phyloP scores from a whole-genome alignment of 2,888 invertebrate genomes.

The Torymus texanus region DNA sequence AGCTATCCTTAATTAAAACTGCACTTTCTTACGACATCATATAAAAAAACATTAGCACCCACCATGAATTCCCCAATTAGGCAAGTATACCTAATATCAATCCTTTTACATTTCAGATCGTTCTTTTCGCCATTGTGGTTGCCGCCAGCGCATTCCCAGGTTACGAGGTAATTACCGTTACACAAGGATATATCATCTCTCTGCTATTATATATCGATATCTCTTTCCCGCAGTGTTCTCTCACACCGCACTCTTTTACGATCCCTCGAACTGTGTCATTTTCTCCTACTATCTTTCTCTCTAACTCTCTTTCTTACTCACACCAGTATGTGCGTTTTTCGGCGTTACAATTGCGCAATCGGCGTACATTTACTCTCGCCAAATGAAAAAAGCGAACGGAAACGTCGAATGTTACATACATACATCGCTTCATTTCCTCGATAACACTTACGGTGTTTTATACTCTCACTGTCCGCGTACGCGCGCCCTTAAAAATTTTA shows the following conservation, averaged over 20 bases:
- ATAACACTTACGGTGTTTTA: neutral
- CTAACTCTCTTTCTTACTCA: neutral
- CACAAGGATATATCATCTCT: constrained; percentile 34
- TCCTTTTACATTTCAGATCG: constrained; percentile 64
- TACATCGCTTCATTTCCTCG: neutral
- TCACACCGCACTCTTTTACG: constrained; percentile 19
- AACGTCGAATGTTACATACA: constrained; percentile 13
- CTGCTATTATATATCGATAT: constrained; percentile 10
- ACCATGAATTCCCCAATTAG: too few species aligned
- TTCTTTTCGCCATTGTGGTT: constrained; percentile 70
- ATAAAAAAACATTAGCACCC: too few species aligned
- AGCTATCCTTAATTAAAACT: too few species aligned
- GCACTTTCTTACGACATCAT: too few species aligned
- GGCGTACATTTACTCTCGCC: neutral
- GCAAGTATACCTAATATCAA: too few species aligned
- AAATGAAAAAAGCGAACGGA: constrained; percentile 18
- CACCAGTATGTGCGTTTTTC: constrained; percentile 32
- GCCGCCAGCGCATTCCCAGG: constrained; percentile 70
- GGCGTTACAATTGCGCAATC: constrained; percentile 21
- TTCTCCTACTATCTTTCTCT: neutral
- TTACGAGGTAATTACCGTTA: constrained; percentile 60
- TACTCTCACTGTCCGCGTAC: neutral
- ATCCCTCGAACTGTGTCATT: constrained; percentile 4
- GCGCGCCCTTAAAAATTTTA: constrained; percentile 3
- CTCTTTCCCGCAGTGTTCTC: constrained; percentile 7